phyloP scores from a whole-genome alignment of 2,113 vertebrate species.

The Anas platyrhynchos region DNA sequence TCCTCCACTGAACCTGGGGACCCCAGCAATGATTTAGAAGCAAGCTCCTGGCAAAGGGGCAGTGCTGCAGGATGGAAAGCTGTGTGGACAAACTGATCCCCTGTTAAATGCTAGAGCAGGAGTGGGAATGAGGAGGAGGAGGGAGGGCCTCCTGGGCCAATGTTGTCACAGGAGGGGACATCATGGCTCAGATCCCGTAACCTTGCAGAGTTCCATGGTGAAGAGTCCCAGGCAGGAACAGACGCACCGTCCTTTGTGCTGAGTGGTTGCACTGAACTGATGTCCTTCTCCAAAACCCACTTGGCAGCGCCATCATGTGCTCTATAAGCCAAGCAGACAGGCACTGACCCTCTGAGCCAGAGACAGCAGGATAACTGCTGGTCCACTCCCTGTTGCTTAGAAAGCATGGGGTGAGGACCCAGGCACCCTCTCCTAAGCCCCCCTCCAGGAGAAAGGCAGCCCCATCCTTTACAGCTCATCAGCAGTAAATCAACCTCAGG shows the following conservation, averaged over 20 bases:
- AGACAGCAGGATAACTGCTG: not conserved
- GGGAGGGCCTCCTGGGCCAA: no score
- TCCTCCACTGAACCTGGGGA: not conserved
- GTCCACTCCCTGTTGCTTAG: not conserved
- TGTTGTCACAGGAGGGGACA: not conserved
- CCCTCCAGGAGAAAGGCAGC: not conserved
- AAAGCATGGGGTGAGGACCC: not conserved
- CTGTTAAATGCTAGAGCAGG: not conserved
- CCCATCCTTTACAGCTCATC: not conserved
- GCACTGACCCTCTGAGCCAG: rapidly evolving
- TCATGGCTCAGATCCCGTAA: not conserved
- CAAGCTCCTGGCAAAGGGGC: not conserved
- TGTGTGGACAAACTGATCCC: not conserved
- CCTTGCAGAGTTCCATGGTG: not conserved
- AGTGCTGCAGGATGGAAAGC: not conserved
- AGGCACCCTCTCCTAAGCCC: not conserved
- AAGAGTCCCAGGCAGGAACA: not conserved
- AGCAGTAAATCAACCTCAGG: not conserved
- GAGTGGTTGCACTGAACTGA: not conserved
- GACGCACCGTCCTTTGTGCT: not conserved
- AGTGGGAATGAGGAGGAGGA: not conserved
- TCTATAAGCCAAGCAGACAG: not conserved
- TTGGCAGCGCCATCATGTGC: not conserved
- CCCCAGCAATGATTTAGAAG: not conserved
- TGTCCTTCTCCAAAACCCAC: not conserved